Evolutionary conservation across 2,113 vertebrate species (phyloP), one percentile per base, ranked within the genome.

Genomic region (Phaethon lepturus): DNA sequence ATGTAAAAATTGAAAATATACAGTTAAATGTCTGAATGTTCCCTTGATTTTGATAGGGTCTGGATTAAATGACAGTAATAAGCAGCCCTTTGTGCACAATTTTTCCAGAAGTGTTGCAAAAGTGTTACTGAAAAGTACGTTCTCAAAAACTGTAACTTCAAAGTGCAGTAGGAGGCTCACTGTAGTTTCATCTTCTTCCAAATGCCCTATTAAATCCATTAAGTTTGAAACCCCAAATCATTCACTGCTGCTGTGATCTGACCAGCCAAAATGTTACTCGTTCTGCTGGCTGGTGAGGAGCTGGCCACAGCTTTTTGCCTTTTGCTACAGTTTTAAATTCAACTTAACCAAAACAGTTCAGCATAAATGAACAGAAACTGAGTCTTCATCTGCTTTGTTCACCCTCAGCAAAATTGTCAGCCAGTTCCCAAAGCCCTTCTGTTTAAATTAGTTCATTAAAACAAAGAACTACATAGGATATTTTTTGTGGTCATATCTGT

Each of bases 11-110:
- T 64, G 35, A 89, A 95, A 95, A 86, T 47, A 78, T 4, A 25
- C 40, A 53, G 33, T 45, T 75, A 75, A 85, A 94, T 75, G 6
- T 72, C 60, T 95, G 56, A 77, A 63, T 40, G 22, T 83, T 76
- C 68, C 23, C 75, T 83, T 86, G 69, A 69, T 89, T 95, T 94
- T 87, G 91, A 81, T 62, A 56, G 40, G 8, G 45, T 72, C 35
- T 72, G 66, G 64, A 91, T 89, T 89, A 89, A 85, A 91, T 73
- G 20, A 81, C 45, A 89, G 44, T 62, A 94, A 87, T 81, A 91
- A 95, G 44, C 60, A 68, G 19, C 33, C 26, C 5, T 85, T 92
- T 85, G 33, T 75, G 69, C 69, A 86, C 64, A 45, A 5, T 75
- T 85, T 56, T 95, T 91, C 58, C 50, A 53, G 44, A 81, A 87